Evolutionary conservation across 2,888 invertebrate genomes (phyloP), one percentile per base, ranked within the genome.

Genomic region (Belgica antarctica): DNA sequence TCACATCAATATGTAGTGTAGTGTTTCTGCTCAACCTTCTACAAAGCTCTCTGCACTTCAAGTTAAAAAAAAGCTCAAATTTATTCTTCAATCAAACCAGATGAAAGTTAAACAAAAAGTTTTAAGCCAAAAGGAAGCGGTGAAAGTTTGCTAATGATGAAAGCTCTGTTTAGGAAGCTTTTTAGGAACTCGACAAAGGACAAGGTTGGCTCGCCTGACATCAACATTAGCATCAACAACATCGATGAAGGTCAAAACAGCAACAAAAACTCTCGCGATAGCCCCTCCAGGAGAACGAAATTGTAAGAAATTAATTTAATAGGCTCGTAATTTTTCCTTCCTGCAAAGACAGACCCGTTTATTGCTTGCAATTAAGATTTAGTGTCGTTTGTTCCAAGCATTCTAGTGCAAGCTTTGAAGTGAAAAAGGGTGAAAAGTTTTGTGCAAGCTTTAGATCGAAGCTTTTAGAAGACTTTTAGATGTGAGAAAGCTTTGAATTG

Each of bases 161-260:
- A 68, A 24, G 68, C 68, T 17, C 34, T 57, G 10, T 68, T 68
- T 19, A 59, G 41, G 15, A 34, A 57, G 41, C 12, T 61, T 7
- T 70, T 70, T 25, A 70, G 41, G 61, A 70, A 46, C 31, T 61
- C 70, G 7, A 12, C 31, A 8, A 70, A 61, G 25, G 70, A 70
- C 27, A 59, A 68, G 57, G 68, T 68, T 15, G 68, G 22, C 19
- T 52, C 15, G 12, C 52, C 34, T 7, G 47, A 12, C 19, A 57
- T 7, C 27, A 66, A 66, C 47, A 63, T 41, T 17, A 19, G 36
- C 25, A 62, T 1, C 17, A 62, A 34, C 27, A 36, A 62, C 34
- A n/a, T n/a, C n/a, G n/a, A n/a, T n/a, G n/a, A n/a, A n/a, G n/a
- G n/a, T n/a, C n/a, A n/a, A n/a, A n/a, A 28, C 27, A 28, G 15